Percentiles rank a stretch among this genome's conserved stretches.
Evolutionary conservation across 2,113 vertebrate genomes (phyloP).

Genomic region (Cyprinodon variegatus): DNA sequence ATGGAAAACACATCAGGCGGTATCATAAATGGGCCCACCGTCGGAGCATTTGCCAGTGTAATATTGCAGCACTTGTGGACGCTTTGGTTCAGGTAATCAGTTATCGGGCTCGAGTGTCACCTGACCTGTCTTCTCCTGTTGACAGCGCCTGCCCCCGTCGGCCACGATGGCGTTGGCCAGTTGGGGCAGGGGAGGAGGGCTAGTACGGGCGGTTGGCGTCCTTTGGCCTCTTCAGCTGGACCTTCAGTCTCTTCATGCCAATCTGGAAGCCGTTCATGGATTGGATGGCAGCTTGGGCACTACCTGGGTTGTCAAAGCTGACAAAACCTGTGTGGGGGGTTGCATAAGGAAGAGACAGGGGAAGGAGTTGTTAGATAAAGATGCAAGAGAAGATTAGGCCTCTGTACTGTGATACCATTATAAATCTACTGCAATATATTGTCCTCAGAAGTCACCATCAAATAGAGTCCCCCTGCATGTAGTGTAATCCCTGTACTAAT

Average conservation of each 20-base stretch:
- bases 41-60: constrained; percentile 39
- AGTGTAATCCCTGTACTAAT: background rate
- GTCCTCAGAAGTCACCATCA: background rate
- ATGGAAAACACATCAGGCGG: constrained; percentile 41
- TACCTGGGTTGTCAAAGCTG: constrained; percentile 99
- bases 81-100: constrained; percentile 32
- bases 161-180: constrained; percentile 68
- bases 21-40: constrained; percentile 30
- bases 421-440: background rate
- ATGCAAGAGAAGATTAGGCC: background rate
- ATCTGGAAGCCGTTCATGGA: constrained; percentile 99
- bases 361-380: constrained; percentile 47
- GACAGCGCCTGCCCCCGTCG: constrained; percentile 71
- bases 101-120: constrained; percentile 29
- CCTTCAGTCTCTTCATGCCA: constrained; percentile 99
- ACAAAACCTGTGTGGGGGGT: constrained; percentile 88
- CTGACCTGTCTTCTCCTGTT: constrained; percentile 78
- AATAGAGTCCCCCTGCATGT: background rate
- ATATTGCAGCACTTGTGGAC: constrained; percentile 12
- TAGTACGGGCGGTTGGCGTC: constrained; percentile 99
- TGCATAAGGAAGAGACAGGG: constrained; percentile 20
- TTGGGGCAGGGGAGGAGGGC: constrained; percentile 65
- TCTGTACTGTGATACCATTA: background rate
- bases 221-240: constrained; percentile 99
- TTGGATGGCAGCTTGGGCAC: constrained; percentile 98